Base-by-base conservation (phyloP, 2,888 invertebrate genomes). In the Lithosia quadra region DNA sequence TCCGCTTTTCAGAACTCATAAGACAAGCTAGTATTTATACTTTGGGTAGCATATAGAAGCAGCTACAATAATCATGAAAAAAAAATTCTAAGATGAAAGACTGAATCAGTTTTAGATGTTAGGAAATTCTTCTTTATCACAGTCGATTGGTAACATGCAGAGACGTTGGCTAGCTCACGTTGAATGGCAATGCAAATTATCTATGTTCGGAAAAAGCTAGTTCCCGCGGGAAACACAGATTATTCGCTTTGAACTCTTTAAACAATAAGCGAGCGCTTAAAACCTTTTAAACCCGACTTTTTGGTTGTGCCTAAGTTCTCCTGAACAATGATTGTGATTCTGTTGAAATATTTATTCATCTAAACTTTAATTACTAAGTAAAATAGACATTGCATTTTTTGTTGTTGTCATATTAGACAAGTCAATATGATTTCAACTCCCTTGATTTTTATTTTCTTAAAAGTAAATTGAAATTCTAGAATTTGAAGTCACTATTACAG, bases 241-340 rank as follows among this genome's bases (percentile, higher is more conserved):
- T 49, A n/a, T 49, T 49, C 49, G n/a, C n/a, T 49, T 49, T 49
- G n/a, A 49, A 49, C 49, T 49, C 49, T 49, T 49, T 49, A 49
- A 49, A 49, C 49, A 49, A 49, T 49, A 49, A n/a, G n/a, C n/a
- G 49, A 49, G 9, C n/a, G 49, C n/a, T 49, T 49, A n/a, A 18
- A 18, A 18, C 0, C 3, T 18, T 43, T 43, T 18, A 43, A n/a
- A 43, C 18, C 43, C 18, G 43, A 7, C 18, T 43, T 43, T 43
- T 5, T 43, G 7, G 43, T n/a, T 7, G n/a, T 49, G 18, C 15
- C 49, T 49, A 49, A 8, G 49, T n/a, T 49, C 9, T 49, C 5
- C 43, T 7, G 7, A 43, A 43, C 7, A 49, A 49, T 8, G 8
- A 49, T 39, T 39, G 13, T 39, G 39, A 7, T 43, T 39, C 3